Percentiles rank a stretch among this genome's conserved stretches.
These are phyloP conservation scores for Bambusicola thoracicus DNA, from an alignment of 2,113 vertebrate species.

Conservation along the genomic window DNA sequence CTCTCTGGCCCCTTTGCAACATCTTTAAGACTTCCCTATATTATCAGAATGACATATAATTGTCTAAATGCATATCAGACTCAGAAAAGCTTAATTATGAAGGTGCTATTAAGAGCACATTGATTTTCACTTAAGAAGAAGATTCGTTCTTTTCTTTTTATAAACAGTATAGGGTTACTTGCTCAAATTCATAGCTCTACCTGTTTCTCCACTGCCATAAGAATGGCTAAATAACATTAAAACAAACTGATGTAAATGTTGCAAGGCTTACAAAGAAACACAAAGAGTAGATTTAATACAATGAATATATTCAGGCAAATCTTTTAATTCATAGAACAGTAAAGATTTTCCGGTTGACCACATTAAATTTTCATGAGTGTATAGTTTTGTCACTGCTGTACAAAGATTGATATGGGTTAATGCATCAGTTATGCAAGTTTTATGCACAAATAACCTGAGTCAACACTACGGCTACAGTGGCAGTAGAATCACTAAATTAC, in stretches of 20 bases:
- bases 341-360: neutral
- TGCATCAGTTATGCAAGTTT: neutral
- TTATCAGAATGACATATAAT: neutral
- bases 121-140: constrained; percentile 33
- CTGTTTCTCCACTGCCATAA: neutral
- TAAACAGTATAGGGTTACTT: neutral
- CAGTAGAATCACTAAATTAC: neutral
- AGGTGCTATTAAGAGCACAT: constrained; percentile 1
- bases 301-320: neutral
- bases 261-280: neutral
- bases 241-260: neutral
- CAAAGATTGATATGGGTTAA: neutral
- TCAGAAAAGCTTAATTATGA: constrained; percentile 18
- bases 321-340: neutral
- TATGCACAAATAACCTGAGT: neutral
- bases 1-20: neutral
- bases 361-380: neutral
- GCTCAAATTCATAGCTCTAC: neutral
- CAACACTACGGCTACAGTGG: neutral
- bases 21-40: neutral
- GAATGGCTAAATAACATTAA: neutral
- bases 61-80: neutral
- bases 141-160: constrained; percentile 5
- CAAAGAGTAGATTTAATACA: neutral
- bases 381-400: neutral